Conservation (phyloP, 2,113 vertebrate genomes). For the Girardinichthys multiradiatus region DNA sequence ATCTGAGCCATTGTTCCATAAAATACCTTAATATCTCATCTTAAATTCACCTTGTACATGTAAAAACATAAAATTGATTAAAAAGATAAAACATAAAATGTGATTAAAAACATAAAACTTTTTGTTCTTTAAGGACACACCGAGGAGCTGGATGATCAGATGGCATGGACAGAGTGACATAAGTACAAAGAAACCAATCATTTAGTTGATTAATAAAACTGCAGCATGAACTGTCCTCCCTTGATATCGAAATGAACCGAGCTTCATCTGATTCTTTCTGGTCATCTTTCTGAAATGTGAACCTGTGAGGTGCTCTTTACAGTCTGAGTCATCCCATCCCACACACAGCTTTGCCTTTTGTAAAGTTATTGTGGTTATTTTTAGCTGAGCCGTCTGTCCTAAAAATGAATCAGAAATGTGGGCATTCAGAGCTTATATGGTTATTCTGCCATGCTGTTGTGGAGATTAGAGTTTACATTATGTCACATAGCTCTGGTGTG, state of each 20-base stretch:
- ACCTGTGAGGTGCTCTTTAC: conserved; percentile 38
- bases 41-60: too few relatives aligned
- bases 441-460: conserved; percentile 19
- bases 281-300: conserved; percentile 28
- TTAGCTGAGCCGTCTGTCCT: conserved; percentile 66
- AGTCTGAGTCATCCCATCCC: conserved; percentile 69
- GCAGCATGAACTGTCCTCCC: not conserved
- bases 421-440: conserved; percentile 10
- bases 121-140: not conserved
- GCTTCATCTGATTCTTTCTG: conserved; percentile 14
- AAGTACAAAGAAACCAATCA: not conserved
- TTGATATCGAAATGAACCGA: conserved; percentile 1
- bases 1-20: too few relatives aligned
- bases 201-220: not conserved
- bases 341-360: conserved; percentile 61
- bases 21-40: too few relatives aligned
- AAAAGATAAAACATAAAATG: too few relatives aligned
- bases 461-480: conserved; percentile 22
- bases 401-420: conserved; percentile 34
- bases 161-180: too few relatives aligned
- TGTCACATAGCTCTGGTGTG: not conserved
- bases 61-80: too few relatives aligned
- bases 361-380: conserved; percentile 57
- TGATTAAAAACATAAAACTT: not conserved
- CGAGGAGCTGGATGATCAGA: too few relatives aligned